Conservation (phyloP, 2,797 vertebrate species). For the Botia almorhae region DNA sequence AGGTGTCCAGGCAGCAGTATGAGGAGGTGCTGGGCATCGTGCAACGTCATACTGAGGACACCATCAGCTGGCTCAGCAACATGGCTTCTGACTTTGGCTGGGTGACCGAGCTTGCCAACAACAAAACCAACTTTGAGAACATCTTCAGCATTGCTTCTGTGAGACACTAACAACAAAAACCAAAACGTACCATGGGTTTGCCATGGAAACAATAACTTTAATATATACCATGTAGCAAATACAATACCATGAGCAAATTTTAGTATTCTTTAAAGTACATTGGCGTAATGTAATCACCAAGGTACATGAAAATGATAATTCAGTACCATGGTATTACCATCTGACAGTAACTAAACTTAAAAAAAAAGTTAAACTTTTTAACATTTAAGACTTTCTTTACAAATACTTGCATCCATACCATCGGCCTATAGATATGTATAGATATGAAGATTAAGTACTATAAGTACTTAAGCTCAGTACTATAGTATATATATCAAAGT, state of each 20-base stretch:
- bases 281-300: too few relatives aligned
- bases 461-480: too few relatives aligned
- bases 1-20: conserved; percentile 84
- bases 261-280: background rate
- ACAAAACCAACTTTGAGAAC: conserved; percentile 66
- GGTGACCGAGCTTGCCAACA: conserved; percentile 82
- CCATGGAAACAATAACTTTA: background rate
- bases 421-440: too few relatives aligned
- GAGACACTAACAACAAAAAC: conserved; percentile 51
- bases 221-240: background rate
- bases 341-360: background rate
- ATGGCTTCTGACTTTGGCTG: conserved; percentile 88
- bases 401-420: too few relatives aligned
- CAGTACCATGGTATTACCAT: background rate
- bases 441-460: too few relatives aligned
- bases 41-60: conserved; percentile 84
- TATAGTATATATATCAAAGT: too few relatives aligned
- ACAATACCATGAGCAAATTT: background rate
- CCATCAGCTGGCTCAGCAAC: conserved; percentile 78
- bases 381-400: too few relatives aligned
- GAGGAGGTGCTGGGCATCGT: conserved; percentile 85
- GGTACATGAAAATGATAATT: background rate
- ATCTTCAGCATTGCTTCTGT: conserved; percentile 85
- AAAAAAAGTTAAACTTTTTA: too few relatives aligned
- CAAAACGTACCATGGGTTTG: background rate